Base-by-base conservation (phyloP, 2,797 vertebrate genomes). In the Petrocephalus schoutedeni region DNA sequence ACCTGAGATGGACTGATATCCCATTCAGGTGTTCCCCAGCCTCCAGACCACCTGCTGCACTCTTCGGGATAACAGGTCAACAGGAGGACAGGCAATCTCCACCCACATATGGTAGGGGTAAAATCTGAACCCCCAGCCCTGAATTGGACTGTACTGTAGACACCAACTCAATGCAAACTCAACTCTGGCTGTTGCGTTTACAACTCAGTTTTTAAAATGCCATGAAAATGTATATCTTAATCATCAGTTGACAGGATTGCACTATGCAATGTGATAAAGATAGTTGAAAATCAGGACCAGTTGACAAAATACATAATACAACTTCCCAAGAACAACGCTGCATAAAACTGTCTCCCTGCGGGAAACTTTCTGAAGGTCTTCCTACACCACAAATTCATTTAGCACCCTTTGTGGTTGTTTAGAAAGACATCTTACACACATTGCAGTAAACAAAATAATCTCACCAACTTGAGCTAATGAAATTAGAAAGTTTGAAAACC, bases 201-300 rank as follows among this genome's bases (percentile, higher is more conserved):
- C 71, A 80, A 21, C 16, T 80, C 41, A n/a, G 41, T n/a, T 71
- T 71, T 71, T 45, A 80, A 41, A 45, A 45, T 45, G 41, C 41
- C 74, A 49, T 16, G 41, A 21, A 80, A 80, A 80, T 80, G 16
- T 77, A 77, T 49, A 9, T 80, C 41, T 80, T 80, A 80, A 80
- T 21, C 16, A 36, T 80, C 28, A 7, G 41, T 80, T 41, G 74
- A 80, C 19, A 80, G 41, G 74, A 80, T 21, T 80, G 41, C 2
- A 80, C 19, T 80, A 80, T 80, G 74, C 74, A 80, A 80, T 80
- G 45, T 45, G n/a, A 80, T 80, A 36, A 77, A 45, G 71, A 41
- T 41, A 77, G 32, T 19, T 45, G 36, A 71, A 71, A 71, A 41
- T 49, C 74, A 80, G 74, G 74, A 80, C 7, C 19, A 80, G 19